These are phyloP conservation scores for Ptychadena robeensis DNA, from an alignment of 2,797 vertebrate genomes.

Conservation along the genomic window DNA sequence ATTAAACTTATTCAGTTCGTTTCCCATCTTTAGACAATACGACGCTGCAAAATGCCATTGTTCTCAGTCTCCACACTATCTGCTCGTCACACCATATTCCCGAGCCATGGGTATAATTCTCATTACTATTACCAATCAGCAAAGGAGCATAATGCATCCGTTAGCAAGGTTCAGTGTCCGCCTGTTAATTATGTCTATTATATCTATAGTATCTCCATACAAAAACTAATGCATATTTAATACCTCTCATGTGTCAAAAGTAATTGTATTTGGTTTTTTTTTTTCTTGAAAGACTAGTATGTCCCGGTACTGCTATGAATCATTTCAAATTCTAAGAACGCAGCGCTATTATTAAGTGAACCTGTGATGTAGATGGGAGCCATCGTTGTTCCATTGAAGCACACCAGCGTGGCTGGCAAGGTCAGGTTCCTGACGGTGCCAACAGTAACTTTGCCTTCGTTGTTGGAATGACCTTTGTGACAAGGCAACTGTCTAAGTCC, in stretches of 20 bases:
- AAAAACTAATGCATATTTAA: not conserved
- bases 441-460: too few relatives aligned
- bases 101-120: constrained; percentile 3
- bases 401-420: too few relatives aligned
- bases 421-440: too few relatives aligned
- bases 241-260: not conserved
- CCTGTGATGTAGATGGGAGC: too few relatives aligned
- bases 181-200: constrained; percentile 14
- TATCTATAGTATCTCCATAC: constrained; percentile 8
- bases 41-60: not conserved
- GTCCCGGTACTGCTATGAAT: not conserved
- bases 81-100: constrained; percentile 15
- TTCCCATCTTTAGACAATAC: not conserved
- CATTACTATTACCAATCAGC: constrained; percentile 21
- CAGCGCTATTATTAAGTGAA: too few relatives aligned
- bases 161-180: constrained; percentile 16
- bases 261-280: constrained; percentile 6
- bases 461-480: too few relatives aligned
- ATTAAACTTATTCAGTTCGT: constrained; percentile 12
- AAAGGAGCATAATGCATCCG: constrained; percentile 10
- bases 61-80: not conserved
- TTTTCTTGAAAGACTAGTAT: not conserved
- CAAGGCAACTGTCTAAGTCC: too few relatives aligned
- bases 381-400: too few relatives aligned
- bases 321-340: too few relatives aligned